Evolutionary conservation across 2,888 invertebrate genomes (phyloP).

Genomic region (Ecliptopera silaceata): DNA sequence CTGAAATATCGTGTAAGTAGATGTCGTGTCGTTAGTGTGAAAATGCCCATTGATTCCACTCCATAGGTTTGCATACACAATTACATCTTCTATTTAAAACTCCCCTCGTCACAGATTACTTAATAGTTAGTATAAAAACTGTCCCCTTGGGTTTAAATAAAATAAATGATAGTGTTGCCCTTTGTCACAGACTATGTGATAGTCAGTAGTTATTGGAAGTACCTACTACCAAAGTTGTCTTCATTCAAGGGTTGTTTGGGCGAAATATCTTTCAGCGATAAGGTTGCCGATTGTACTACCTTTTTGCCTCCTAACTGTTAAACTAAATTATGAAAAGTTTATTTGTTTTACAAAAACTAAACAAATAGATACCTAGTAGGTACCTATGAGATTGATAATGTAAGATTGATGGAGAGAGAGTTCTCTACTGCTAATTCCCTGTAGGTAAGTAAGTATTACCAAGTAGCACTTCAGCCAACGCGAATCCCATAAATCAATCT

Average conservation of each 20-base stretch:
- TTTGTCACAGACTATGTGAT: neutral
- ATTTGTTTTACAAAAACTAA: neutral
- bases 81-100: slow-evolving; percentile 68
- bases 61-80: slow-evolving; percentile 65
- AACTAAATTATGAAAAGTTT: no score
- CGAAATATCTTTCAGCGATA: no score
- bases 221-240: no score
- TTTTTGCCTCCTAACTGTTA: no score
- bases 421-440: slow-evolving; percentile 38
- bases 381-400: neutral
- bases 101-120: slow-evolving; percentile 15
- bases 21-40: no score
- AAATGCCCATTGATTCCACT: slow-evolving; percentile 49
- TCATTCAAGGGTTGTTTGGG: no score
- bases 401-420: slow-evolving; percentile 6
- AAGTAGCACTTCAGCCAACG: slow-evolving; percentile 51
- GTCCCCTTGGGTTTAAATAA: slow-evolving; percentile 8
- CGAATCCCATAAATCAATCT: slow-evolving; percentile 79
- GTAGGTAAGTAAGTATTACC: slow-evolving; percentile 34
- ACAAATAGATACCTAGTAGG: no score
- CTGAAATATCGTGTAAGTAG: no score
- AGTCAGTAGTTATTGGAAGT: neutral
- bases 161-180: neutral
- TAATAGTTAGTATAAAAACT: slow-evolving; percentile 5
- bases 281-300: no score